These are phyloP conservation scores for Nibea coibor DNA, from an alignment of 2,113 vertebrate genomes.

Conservation along the genomic window DNA sequence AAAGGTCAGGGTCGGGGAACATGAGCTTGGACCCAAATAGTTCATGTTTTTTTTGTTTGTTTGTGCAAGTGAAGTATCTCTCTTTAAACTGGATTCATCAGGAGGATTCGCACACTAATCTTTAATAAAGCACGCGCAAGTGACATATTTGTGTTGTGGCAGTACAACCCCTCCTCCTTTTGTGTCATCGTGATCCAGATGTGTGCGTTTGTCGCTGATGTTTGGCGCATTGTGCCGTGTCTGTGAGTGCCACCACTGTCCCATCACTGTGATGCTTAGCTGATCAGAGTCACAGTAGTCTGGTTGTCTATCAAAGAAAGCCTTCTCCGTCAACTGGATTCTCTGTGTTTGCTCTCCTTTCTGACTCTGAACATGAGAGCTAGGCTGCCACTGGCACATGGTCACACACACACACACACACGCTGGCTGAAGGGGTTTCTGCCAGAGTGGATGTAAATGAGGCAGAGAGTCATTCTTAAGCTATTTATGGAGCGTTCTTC, in stretches of 20 bases:
- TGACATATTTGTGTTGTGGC: constrained; percentile 8
- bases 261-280: constrained; percentile 57
- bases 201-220: constrained; percentile 47
- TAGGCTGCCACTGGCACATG: constrained; percentile 74
- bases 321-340: constrained; percentile 41
- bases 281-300: constrained; percentile 62
- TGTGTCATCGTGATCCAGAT: constrained; percentile 47
- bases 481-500: constrained; percentile 80
- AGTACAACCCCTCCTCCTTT: background rate
- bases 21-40: constrained; percentile 8
- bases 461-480: constrained; percentile 72
- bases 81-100: background rate
- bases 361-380: constrained; percentile 59
- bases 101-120: background rate
- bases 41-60: constrained; percentile 42
- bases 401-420: constrained; percentile 17
- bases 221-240: constrained; percentile 63
- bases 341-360: constrained; percentile 36
- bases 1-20: constrained; percentile 35
- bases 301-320: constrained; percentile 69
- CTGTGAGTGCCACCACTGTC: constrained; percentile 48
- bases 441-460: constrained; percentile 71
- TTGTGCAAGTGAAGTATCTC: background rate
- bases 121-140: background rate
- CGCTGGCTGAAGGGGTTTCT: constrained; percentile 37